A percentile compares a stretch with the other conserved stretches of the same genome.
Conservation (phyloP, 1,140 invertebrate genomes). For the Drosophila serrata region DNA sequence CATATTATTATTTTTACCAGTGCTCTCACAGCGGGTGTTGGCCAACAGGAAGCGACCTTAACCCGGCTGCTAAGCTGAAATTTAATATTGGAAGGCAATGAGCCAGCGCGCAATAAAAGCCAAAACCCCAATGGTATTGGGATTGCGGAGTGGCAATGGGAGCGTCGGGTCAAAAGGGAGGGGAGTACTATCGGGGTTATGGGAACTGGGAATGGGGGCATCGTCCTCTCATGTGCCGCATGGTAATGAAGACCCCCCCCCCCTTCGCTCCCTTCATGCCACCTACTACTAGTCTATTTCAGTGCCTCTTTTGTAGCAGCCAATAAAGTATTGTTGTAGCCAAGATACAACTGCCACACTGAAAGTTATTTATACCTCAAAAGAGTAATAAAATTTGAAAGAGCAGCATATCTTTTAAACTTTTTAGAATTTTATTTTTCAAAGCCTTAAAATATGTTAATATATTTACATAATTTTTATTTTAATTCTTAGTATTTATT, state of each 20-base stretch:
- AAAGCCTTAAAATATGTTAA: too few species aligned
- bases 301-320: constrained; percentile 49
- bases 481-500: not conserved
- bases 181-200: constrained; percentile 13
- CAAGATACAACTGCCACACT: constrained; percentile 21
- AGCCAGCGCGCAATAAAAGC: constrained; percentile 78
- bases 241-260: constrained; percentile 46
- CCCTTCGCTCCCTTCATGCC: constrained; percentile 4
- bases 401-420: not conserved
- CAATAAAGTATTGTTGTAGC: constrained; percentile 62
- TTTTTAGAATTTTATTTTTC: not conserved
- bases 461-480: fast-evolving
- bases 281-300: constrained; percentile 35
- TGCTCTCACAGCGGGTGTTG: constrained; percentile 8
- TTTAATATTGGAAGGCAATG: constrained; percentile 84
- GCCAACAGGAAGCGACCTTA: constrained; percentile 56
- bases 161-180: not conserved
- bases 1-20: not conserved
- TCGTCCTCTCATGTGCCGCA: constrained; percentile 64
- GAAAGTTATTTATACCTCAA: not conserved
- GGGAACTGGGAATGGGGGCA: constrained; percentile 19
- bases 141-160: constrained; percentile 33
- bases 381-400: not conserved
- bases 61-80: constrained; percentile 75
- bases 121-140: constrained; percentile 57